These are phyloP conservation scores for Atherinomorus stipes DNA, from an alignment of 2,113 vertebrate genomes.

Conservation along the genomic window DNA sequence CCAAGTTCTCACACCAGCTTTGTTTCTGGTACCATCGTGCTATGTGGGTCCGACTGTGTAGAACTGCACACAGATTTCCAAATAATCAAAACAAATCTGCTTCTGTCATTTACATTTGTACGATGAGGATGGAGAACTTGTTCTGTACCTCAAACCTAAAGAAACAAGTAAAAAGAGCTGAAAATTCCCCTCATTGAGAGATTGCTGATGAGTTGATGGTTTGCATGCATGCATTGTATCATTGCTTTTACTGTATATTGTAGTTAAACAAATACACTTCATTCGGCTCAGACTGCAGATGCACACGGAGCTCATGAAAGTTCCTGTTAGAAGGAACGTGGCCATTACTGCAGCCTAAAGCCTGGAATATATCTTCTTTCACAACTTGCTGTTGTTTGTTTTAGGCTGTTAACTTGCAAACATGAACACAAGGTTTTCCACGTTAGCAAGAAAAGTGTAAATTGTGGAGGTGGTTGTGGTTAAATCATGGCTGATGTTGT, in stretches of 20 bases:
- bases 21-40: background rate
- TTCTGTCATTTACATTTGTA: background rate
- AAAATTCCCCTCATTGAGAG: conserved; percentile 19
- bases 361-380: conserved; percentile 46
- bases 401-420: background rate
- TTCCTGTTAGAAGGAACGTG: conserved; percentile 60
- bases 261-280: background rate
- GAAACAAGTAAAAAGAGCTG: conserved; percentile 33
- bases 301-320: conserved; percentile 71
- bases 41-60: background rate
- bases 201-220: too few species aligned
- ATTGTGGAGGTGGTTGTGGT: background rate
- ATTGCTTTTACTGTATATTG: too few species aligned
- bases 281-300: conserved; percentile 60
- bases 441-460: background rate
- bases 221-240: background rate
- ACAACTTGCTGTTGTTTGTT: conserved; percentile 27
- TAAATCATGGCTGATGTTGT: too few species aligned
- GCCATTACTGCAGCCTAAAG: conserved; percentile 67
- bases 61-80: background rate
- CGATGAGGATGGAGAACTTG: background rate
- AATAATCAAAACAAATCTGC: background rate
- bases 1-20: background rate
- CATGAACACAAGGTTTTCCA: too few species aligned
- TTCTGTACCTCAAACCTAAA: background rate